phyloP scores from a whole-genome alignment of 2,113 vertebrate genomes.

The cat (Felis catus) region F.catus_Fca126_mat1.0 CM031412.1:100461001-100461500 shows the following conservation, averaged over 20 bases:
- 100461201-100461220: conserved; percentile 80
- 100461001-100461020: conserved; percentile 87
- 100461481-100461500: conserved; percentile 93
- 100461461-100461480: conserved; percentile 93
- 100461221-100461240: conserved; percentile 84
- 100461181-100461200: conserved; percentile 75
- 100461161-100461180: conserved; percentile 85
- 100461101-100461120: conserved; percentile 92
- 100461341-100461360: conserved; percentile 88
- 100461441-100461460: conserved; percentile 81
- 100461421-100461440: conserved; percentile 86
- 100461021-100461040: conserved; percentile 93
- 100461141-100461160: conserved; percentile 86
- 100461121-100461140: conserved; percentile 89
- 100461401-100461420: conserved; percentile 84
- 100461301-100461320: conserved; percentile 98
- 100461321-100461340: conserved; percentile 94
- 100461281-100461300: conserved; percentile 99
- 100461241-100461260: conserved; percentile 76
- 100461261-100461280: conserved; percentile 97
- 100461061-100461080: conserved; percentile 97
- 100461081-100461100: conserved; percentile 98
- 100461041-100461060: conserved; percentile 94
- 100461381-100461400: conserved; percentile 83
- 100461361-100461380: conserved; percentile 88